phyloP scores from a whole-genome alignment of 2,888 invertebrate species.

The Phaedon cochleariae region DNA sequence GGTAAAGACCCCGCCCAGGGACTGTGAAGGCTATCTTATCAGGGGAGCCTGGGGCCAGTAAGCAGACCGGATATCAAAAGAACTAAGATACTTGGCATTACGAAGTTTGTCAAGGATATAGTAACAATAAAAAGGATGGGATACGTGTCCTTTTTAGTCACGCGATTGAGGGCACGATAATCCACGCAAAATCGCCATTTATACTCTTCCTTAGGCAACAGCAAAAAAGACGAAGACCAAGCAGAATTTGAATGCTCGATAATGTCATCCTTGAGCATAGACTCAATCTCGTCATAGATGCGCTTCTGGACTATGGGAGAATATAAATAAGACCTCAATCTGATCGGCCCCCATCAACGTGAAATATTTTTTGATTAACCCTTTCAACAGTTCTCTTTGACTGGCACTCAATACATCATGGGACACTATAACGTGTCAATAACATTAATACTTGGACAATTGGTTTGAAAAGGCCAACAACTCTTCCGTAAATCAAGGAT shows the following conservation, averaged over 20 bases:
- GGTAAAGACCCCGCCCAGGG: slow-evolving; percentile 33
- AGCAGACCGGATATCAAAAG: slow-evolving; percentile 29
- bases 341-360: background rate
- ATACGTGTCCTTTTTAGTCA: slow-evolving; percentile 10
- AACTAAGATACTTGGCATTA: slow-evolving; percentile 16
- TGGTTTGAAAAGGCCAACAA: too few relatives aligned
- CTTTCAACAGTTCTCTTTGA: background rate
- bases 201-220: background rate
- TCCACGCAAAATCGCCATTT: slow-evolving; percentile 35
- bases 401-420: background rate
- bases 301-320: slow-evolving; percentile 9
- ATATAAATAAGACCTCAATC: slow-evolving; percentile 14
- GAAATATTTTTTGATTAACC: background rate
- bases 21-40: slow-evolving; percentile 27
- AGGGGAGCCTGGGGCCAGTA: slow-evolving; percentile 15
- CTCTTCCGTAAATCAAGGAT: too few relatives aligned
- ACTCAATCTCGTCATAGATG: slow-evolving; percentile 9
- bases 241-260: slow-evolving; percentile 7
- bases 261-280: slow-evolving; percentile 8
- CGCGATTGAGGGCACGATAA: slow-evolving; percentile 40
- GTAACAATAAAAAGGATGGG: slow-evolving; percentile 11
- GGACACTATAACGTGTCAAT: slow-evolving; percentile 2
- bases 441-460: background rate
- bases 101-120: slow-evolving; percentile 18
- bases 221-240: background rate